Conservation (phyloP, 2,113 vertebrate genomes). For the Eidolon helvum region DNA sequence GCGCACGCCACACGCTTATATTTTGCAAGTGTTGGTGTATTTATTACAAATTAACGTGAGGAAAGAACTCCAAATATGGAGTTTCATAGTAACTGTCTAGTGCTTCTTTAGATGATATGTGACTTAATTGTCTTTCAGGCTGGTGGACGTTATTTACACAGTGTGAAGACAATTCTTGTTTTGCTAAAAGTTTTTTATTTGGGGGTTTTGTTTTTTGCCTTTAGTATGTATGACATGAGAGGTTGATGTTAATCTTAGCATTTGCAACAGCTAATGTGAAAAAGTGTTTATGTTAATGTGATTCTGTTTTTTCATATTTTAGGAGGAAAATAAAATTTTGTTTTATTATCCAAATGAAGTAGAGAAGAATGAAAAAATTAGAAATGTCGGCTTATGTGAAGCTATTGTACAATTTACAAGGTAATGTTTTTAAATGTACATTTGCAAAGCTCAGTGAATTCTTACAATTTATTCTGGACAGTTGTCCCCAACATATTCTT, state of each 20-base stretch:
- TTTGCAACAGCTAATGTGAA: neutral
- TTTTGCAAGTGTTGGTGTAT: neutral
- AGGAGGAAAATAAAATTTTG: slow-evolving; percentile 99
- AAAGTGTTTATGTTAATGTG: neutral
- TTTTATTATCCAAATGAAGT: slow-evolving; percentile 98
- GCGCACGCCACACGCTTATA: neutral
- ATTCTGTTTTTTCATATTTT: slow-evolving; percentile 56
- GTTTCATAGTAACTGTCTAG: neutral
- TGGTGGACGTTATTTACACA: neutral
- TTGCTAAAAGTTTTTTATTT: neutral
- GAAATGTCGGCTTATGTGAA: slow-evolving; percentile 98
- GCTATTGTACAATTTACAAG: slow-evolving; percentile 99
- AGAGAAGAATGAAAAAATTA: slow-evolving; percentile 99
- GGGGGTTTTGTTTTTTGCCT: neutral
- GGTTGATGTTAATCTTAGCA: neutral
- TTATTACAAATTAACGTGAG: neutral
- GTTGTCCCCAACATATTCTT: neutral
- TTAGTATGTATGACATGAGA: neutral
- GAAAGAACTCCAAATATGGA: neutral
- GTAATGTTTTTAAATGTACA: slow-evolving; percentile 76
- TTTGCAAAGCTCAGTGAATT: neutral
- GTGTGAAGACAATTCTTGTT: neutral
- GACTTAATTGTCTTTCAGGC: neutral
- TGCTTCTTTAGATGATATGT: neutral
- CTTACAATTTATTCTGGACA: neutral